These are phyloP conservation scores for Zelostemma sp. DNA, from an alignment of 1,140 invertebrate genomes.

Conservation along the genomic window DNA sequence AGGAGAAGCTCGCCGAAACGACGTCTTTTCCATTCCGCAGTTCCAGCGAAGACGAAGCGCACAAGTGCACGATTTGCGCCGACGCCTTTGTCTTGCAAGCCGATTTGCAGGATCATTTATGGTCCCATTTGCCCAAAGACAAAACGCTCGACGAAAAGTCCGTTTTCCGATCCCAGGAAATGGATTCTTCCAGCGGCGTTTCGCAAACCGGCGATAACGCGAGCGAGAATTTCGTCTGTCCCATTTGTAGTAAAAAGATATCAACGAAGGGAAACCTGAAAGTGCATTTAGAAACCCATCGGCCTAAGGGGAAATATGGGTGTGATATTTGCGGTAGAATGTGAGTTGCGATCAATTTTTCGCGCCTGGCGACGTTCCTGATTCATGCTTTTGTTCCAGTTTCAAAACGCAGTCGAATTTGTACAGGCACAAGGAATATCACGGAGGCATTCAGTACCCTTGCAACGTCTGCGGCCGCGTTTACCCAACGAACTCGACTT, in stretches of 20 bases:
- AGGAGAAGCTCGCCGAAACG: conserved; percentile 44
- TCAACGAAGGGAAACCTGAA: conserved; percentile 76
- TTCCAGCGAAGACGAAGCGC: conserved; percentile 62
- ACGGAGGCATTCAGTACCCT: conserved; percentile 75
- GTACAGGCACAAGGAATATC: conserved; percentile 76
- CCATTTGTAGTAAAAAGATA: conserved; percentile 75
- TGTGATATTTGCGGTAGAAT: conserved; percentile 79
- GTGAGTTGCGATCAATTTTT: conserved; percentile 68
- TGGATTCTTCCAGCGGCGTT: conserved; percentile 61
- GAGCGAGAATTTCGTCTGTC: conserved; percentile 70
- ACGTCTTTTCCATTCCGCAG: too few species aligned
- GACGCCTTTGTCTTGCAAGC: conserved; percentile 70
- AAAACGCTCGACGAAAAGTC: conserved; percentile 49
- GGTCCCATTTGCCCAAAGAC: conserved; percentile 68
- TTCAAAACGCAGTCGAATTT: conserved; percentile 80
- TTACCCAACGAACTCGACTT: conserved; percentile 78
- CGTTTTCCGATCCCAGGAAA: conserved; percentile 54
- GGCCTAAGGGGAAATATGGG: conserved; percentile 74
- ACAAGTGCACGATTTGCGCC: conserved; percentile 71
- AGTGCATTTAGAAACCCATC: conserved; percentile 76
- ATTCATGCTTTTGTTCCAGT: conserved; percentile 63
- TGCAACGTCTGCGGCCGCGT: conserved; percentile 78
- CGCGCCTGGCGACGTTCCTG: not conserved
- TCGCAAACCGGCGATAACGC: conserved; percentile 55
- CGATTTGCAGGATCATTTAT: conserved; percentile 72